A percentile compares a stretch with the other conserved stretches of the same genome.
Evolutionary conservation across 1,140 invertebrate genomes (phyloP).

Genomic region (Globodera ellingtonae): DNA sequence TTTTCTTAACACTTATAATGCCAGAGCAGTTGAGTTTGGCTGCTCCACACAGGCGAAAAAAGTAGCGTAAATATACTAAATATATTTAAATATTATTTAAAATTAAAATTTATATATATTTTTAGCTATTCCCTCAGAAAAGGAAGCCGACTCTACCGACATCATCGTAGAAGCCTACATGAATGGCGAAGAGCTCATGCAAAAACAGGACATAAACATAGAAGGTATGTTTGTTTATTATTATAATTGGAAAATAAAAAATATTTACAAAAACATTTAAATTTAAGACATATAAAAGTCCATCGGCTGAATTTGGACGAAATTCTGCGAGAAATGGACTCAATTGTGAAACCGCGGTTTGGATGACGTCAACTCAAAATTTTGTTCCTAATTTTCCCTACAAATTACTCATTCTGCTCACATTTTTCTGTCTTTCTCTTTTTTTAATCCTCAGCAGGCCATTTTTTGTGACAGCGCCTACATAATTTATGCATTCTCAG

Average conservation of each 20-base stretch:
- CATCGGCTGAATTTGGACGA: constrained; percentile 17
- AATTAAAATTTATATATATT: not conserved
- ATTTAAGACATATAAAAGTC: constrained; percentile 8
- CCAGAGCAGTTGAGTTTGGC: not conserved
- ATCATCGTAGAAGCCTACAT: constrained; percentile 16
- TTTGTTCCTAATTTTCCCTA: not conserved
- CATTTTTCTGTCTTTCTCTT: not conserved
- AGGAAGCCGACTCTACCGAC: constrained; percentile 12
- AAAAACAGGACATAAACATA: not conserved
- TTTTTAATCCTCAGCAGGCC: not conserved
- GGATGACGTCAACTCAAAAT: not conserved
- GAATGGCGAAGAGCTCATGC: constrained; percentile 4
- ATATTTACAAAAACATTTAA: too few relatives aligned
- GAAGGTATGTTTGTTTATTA: not conserved
- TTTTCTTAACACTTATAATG: not conserved
- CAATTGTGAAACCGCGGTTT: constrained; percentile 19
- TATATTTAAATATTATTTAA: not conserved
- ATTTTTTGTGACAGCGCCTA: too few relatives aligned
- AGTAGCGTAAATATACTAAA: not conserved
- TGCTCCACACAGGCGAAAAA: not conserved
- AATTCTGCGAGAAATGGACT: constrained; percentile 26
- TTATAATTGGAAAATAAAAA: too few relatives aligned
- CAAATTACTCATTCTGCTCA: not conserved
- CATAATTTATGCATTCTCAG: not conserved
- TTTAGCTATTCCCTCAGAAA: constrained; percentile 23